phyloP scores from a whole-genome alignment of 2,113 vertebrate species.

The Delphinus delphis region DNA sequence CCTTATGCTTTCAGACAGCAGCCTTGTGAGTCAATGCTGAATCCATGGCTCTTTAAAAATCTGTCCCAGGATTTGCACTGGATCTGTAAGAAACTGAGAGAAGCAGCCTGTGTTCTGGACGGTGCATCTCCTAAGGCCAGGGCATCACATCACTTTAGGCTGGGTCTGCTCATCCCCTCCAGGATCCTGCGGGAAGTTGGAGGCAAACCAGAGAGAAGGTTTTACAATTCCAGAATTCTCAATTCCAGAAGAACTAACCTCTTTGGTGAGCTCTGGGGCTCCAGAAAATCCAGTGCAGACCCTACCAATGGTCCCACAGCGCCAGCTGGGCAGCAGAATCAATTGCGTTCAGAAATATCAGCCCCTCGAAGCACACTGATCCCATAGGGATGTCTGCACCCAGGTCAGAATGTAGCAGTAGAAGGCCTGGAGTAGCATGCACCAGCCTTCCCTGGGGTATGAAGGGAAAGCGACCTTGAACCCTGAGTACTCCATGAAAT shows the following conservation, averaged over 20 bases:
- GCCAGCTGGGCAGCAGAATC: neutral
- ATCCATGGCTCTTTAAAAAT: neutral
- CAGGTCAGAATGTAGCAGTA: neutral
- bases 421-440: neutral
- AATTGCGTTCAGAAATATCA: neutral
- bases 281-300: neutral
- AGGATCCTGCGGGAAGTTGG: neutral
- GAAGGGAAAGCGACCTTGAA: neutral
- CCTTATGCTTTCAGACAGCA: neutral
- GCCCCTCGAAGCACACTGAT: neutral
- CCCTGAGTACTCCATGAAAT: neutral
- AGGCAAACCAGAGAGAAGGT: neutral
- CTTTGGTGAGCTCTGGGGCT: neutral
- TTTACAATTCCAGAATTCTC: neutral
- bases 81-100: neutral
- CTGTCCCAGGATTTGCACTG: neutral
- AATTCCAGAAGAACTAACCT: neutral
- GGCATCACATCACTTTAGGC: neutral
- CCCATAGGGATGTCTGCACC: neutral
- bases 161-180: neutral
- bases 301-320: neutral
- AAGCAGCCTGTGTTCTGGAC: neutral
- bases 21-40: neutral
- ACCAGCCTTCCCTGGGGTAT: neutral
- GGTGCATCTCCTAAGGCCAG: neutral